Conservation (phyloP, 2,797 vertebrate genomes). For the Tamandua tetradactyla region DNA sequence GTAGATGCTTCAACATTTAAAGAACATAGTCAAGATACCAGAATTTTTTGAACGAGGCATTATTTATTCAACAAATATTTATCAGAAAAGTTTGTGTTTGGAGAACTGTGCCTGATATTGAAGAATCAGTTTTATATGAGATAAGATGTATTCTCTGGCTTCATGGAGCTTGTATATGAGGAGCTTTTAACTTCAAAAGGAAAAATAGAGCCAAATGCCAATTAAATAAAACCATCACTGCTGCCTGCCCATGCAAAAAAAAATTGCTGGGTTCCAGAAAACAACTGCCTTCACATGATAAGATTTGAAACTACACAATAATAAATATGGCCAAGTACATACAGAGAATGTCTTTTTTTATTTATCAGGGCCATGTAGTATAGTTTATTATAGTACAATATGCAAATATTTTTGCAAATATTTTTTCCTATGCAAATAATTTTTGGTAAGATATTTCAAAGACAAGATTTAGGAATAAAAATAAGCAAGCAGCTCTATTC, state of each 20-base stretch:
- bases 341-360: conserved; percentile 29
- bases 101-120: not conserved
- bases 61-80: not conserved
- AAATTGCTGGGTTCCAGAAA: not conserved
- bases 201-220: not conserved
- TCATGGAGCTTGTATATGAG: not conserved
- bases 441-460: conserved; percentile 53
- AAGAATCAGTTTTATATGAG: not conserved
- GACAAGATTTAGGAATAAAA: conserved; percentile 17
- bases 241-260: no score
- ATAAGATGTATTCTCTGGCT: not conserved
- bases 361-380: not conserved
- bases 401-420: no score
- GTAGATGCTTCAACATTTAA: not conserved
- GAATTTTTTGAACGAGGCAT: not conserved
- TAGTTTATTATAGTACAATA: not conserved
- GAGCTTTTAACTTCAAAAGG: not conserved
- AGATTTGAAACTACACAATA: not conserved
- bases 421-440: not conserved
- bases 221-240: not conserved
- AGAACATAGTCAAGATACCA: not conserved
- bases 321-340: not conserved
- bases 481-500: conserved; percentile 16
- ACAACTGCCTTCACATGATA: not conserved
- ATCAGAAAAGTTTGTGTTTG: not conserved